These are phyloP conservation scores for Nycticorax nycticorax DNA, from an alignment of 2,113 vertebrate species.

Conservation along the genomic window DNA sequence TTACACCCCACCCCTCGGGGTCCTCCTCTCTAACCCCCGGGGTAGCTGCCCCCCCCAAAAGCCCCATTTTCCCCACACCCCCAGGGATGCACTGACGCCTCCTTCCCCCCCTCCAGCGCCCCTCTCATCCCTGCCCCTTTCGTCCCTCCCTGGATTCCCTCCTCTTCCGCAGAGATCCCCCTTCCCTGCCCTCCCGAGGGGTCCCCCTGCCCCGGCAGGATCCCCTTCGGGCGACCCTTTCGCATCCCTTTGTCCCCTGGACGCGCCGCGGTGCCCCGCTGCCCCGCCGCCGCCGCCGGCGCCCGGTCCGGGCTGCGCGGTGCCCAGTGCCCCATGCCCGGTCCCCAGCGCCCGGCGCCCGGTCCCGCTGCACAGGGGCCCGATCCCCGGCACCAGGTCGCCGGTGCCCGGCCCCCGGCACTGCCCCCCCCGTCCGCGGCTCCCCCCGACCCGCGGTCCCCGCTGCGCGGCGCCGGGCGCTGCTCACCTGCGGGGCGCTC, in stretches of 20 bases:
- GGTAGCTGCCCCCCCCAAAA: background rate
- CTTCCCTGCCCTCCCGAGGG: background rate
- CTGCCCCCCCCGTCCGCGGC: background rate
- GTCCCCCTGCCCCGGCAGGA: background rate
- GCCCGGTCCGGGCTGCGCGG: background rate
- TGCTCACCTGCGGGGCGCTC: slow-evolving; percentile 11
- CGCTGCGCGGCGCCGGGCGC: background rate
- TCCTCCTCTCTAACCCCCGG: background rate
- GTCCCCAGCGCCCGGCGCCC: background rate
- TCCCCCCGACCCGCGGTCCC: background rate
- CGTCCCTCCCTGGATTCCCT: background rate
- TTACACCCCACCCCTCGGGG: background rate
- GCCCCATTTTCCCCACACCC: background rate
- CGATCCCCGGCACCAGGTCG: too few relatives aligned
- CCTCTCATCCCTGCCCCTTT: background rate
- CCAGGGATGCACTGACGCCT: background rate
- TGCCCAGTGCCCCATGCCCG: background rate
- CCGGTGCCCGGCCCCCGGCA: background rate
- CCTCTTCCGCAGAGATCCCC: background rate
- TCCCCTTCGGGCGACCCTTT: background rate
- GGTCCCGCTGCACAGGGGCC: too few relatives aligned
- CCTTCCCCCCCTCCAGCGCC: background rate
- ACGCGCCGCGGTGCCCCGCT: background rate
- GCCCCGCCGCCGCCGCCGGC: background rate
- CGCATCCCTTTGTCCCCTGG: background rate